Evolutionary conservation across 2,888 invertebrate genomes (phyloP).

Genomic region (Thumatha senex): DNA sequence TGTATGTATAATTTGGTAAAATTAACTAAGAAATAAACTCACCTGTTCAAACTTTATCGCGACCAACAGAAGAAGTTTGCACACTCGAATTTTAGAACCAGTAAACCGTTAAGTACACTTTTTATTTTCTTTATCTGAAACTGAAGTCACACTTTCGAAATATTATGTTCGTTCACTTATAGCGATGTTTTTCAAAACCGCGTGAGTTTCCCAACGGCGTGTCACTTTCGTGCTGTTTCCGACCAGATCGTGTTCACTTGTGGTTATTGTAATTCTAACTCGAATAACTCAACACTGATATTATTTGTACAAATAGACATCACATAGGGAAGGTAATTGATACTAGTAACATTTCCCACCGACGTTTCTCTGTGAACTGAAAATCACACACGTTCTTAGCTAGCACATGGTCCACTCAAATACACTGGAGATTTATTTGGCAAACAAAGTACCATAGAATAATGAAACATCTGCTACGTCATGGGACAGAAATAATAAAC

Average conservation of each 20-base stretch:
- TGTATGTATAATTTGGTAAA: constrained; percentile 12
- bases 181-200: constrained; percentile 69
- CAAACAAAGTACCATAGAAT: constrained; percentile 53
- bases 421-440: constrained; percentile 43
- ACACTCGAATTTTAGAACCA: constrained; percentile 31
- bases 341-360: constrained; percentile 68
- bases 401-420: constrained; percentile 47
- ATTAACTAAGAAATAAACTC: constrained; percentile 24
- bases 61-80: constrained; percentile 18
- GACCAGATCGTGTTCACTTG: constrained; percentile 75
- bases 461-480: constrained; percentile 28
- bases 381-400: constrained; percentile 62
- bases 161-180: constrained; percentile 45
- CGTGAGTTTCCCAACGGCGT: constrained; percentile 70
- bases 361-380: constrained; percentile 66
- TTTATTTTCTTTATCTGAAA: constrained; percentile 32
- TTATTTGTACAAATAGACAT: constrained; percentile 65
- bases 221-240: constrained; percentile 75
- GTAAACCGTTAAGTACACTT: constrained; percentile 41
- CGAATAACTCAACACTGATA: constrained; percentile 64
- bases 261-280: constrained; percentile 77
- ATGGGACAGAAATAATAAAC: constrained; percentile 20
- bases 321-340: constrained; percentile 76
- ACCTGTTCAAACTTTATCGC: constrained; percentile 37
- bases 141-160: constrained; percentile 52